Conservation (phyloP, 1,140 invertebrate genomes). For the Bathynomus jamesi region DNA sequence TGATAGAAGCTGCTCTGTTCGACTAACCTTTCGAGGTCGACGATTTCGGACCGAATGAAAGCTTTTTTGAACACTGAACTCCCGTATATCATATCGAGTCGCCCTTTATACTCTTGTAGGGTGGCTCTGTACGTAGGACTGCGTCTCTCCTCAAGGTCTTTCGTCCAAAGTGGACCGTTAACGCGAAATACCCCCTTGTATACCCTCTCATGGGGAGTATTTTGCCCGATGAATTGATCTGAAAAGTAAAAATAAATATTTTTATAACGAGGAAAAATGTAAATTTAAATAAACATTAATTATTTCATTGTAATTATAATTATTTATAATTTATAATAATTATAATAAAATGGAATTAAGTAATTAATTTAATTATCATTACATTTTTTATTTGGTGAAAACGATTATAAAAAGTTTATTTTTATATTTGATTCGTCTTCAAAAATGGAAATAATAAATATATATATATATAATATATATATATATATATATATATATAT, state of each 20-base stretch:
- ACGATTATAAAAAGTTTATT: background rate
- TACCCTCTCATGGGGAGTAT: background rate
- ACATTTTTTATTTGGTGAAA: too few relatives aligned
- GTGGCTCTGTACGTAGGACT: conserved; percentile 5
- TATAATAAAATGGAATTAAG: background rate
- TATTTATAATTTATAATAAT: background rate
- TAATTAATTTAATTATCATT: too few relatives aligned
- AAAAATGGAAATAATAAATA: background rate
- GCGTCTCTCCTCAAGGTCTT: background rate
- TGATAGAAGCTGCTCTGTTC: too few relatives aligned
- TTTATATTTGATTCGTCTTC: background rate
- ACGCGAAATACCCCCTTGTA: background rate
- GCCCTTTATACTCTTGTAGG: conserved; percentile 7
- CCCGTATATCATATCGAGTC: conserved; percentile 11
- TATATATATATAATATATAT: too few relatives aligned
- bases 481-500: too few relatives aligned
- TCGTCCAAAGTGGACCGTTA: conserved; percentile 1
- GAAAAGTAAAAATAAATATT: background rate
- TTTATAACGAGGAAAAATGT: background rate
- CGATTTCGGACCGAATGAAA: conserved; percentile 12
- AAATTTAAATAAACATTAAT: background rate
- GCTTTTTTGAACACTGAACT: conserved; percentile 12
- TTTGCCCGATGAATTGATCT: background rate
- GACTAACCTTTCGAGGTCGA: conserved; percentile 16
- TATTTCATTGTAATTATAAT: background rate